phyloP scores from a whole-genome alignment of 2,113 vertebrate genomes.

The Pygoscelis antarcticus region DNA sequence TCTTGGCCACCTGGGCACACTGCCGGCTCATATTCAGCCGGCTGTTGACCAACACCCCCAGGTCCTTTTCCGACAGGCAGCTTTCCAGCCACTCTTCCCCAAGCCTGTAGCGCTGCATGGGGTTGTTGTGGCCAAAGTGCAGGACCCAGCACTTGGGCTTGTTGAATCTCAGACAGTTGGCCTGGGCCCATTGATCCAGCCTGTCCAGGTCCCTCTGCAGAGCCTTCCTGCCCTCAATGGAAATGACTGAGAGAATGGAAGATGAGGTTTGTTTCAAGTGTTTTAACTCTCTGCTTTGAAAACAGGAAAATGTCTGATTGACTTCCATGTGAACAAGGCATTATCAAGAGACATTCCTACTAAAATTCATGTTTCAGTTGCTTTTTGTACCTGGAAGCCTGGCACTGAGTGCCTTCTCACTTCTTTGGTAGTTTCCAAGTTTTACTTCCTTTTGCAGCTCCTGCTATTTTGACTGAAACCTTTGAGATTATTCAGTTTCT shows the following conservation, averaged over 20 bases:
- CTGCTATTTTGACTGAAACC: background rate
- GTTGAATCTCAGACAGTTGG: too few relatives aligned
- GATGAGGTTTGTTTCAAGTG: background rate
- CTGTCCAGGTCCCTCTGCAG: too few relatives aligned
- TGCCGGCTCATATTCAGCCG: too few relatives aligned
- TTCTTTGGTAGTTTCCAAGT: background rate
- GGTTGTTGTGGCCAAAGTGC: too few relatives aligned
- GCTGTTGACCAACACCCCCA: too few relatives aligned
- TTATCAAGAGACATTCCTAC: background rate
- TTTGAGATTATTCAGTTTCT: background rate
- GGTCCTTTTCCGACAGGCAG: too few relatives aligned
- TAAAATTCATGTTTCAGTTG: background rate
- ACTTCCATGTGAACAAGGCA: background rate
- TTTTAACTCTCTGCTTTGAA: background rate
- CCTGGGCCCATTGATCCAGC: too few relatives aligned
- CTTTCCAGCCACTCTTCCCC: too few relatives aligned
- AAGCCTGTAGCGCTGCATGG: too few relatives aligned
- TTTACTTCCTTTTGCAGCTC: background rate
- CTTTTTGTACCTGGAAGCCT: background rate
- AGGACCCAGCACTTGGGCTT: too few relatives aligned
- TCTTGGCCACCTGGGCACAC: too few relatives aligned
- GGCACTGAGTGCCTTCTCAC: background rate
- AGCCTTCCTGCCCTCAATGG: too few relatives aligned
- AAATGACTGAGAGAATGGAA: background rate
- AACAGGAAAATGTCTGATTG: background rate